Evolutionary conservation across 2,113 vertebrate genomes (phyloP).

Genomic region (Otocyon megalotis): DNA sequence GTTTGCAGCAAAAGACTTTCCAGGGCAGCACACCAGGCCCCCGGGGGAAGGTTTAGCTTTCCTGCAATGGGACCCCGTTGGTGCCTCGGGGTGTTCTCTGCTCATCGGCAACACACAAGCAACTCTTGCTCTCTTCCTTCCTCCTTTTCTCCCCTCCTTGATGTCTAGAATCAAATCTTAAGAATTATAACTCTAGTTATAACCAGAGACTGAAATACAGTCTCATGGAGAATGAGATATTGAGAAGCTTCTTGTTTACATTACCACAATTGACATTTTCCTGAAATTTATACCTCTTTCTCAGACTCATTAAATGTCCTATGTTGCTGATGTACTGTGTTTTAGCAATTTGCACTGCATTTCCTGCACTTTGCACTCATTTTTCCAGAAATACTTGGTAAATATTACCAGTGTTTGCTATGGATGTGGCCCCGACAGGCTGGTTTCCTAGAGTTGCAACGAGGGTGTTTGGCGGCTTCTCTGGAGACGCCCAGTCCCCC

Average conservation of each 20-base stretch:
- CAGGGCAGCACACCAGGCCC: accelerated
- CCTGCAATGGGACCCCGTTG: accelerated
- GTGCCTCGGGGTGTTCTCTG: accelerated
- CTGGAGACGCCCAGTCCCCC: neutral
- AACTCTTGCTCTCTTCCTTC: accelerated
- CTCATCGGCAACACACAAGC: neutral
- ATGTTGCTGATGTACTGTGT: slow-evolving; percentile 52
- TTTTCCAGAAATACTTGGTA: slow-evolving; percentile 70
- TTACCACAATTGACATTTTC: slow-evolving; percentile 58
- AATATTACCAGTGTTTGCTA: slow-evolving; percentile 63
- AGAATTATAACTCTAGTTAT: neutral
- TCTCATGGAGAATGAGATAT: neutral
- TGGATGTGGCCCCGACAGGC: neutral
- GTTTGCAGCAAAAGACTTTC: neutral
- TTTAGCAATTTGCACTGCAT: slow-evolving; percentile 68
- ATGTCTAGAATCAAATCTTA: neutral
- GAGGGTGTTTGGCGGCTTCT: neutral
- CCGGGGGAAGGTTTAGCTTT: neutral
- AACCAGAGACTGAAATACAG: neutral
- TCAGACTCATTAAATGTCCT: slow-evolving; percentile 47
- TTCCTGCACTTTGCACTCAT: slow-evolving; percentile 65
- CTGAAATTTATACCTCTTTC: slow-evolving; percentile 26
- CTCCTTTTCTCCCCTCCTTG: neutral
- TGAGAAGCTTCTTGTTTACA: slow-evolving; percentile 60
- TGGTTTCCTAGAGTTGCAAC: neutral